Conservation (phyloP, 2,113 vertebrate species). For the Chionomys nivalis region DNA sequence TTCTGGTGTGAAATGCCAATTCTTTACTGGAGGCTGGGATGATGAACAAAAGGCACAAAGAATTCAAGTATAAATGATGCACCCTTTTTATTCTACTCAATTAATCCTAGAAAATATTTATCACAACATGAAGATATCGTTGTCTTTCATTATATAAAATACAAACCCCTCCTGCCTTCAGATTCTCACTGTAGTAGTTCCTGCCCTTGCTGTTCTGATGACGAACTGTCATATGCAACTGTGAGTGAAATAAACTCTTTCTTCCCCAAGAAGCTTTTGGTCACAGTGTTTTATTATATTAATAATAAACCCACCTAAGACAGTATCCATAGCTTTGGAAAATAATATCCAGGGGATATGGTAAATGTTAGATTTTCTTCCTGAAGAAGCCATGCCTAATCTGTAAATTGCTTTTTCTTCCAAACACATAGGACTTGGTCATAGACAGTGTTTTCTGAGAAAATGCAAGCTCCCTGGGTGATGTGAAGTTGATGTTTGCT, state of each 20-base stretch:
- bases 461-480: not conserved
- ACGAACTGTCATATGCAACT: not conserved
- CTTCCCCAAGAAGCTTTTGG: not conserved
- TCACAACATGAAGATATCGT: not conserved
- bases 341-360: too few relatives aligned
- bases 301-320: not conserved
- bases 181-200: not conserved
- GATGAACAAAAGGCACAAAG: not conserved
- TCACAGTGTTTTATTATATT: not conserved
- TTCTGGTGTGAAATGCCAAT: not conserved
- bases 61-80: not conserved
- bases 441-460: not conserved
- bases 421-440: not conserved
- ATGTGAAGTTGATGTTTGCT: not conserved
- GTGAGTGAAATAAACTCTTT: not conserved
- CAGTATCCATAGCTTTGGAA: too few relatives aligned
- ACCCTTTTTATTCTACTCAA: too few relatives aligned
- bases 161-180: not conserved
- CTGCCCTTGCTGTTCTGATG: not conserved
- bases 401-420: not conserved
- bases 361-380: not conserved
- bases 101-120: not conserved
- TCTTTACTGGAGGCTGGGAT: not conserved
- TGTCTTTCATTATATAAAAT: not conserved
- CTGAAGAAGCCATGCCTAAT: not conserved